These are phyloP conservation scores for Spodoptera exigua DNA, from an alignment of 2,888 invertebrate genomes.

Conservation along the genomic window DNA sequence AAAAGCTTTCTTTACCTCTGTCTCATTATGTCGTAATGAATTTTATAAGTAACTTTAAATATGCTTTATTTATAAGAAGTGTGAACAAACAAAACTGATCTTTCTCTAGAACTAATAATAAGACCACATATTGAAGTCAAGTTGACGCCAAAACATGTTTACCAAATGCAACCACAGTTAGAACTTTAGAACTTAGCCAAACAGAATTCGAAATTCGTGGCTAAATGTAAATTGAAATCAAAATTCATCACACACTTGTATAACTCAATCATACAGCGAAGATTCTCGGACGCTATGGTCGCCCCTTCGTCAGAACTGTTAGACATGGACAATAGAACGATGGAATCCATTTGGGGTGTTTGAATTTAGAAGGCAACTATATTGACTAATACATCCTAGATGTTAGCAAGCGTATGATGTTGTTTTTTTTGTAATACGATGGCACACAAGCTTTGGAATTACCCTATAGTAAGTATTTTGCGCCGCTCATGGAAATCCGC, in stretches of 20 bases:
- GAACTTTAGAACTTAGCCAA: constrained; percentile 16
- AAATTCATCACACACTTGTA: constrained; percentile 68
- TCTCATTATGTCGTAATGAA: too few species aligned
- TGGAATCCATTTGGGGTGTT: constrained; percentile 49
- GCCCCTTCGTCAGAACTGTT: constrained; percentile 4
- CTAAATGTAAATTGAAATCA: constrained; percentile 66
- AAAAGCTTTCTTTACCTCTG: too few species aligned
- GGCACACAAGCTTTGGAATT: too few species aligned
- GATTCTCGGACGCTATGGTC: constrained; percentile 36
- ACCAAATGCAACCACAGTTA: constrained; percentile 1
- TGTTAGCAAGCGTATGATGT: too few species aligned
- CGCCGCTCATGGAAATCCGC: too few species aligned
- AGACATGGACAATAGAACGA: constrained; percentile 48
- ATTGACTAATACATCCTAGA: neutral
- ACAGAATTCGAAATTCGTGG: constrained; percentile 48
- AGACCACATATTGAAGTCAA: too few species aligned
- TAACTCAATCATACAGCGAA: constrained; percentile 62
- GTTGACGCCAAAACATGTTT: neutral
- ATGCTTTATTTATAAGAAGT: too few species aligned
- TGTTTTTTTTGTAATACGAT: too few species aligned
- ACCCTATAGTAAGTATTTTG: too few species aligned
- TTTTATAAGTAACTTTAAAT: too few species aligned
- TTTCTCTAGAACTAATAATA: too few species aligned
- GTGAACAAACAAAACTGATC: too few species aligned
- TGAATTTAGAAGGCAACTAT: constrained; percentile 40